Percentiles rank a stretch among this genome's conserved stretches.
phyloP scores from a whole-genome alignment of 2,797 vertebrate species.

The Pseudomugil gertrudae region DNA sequence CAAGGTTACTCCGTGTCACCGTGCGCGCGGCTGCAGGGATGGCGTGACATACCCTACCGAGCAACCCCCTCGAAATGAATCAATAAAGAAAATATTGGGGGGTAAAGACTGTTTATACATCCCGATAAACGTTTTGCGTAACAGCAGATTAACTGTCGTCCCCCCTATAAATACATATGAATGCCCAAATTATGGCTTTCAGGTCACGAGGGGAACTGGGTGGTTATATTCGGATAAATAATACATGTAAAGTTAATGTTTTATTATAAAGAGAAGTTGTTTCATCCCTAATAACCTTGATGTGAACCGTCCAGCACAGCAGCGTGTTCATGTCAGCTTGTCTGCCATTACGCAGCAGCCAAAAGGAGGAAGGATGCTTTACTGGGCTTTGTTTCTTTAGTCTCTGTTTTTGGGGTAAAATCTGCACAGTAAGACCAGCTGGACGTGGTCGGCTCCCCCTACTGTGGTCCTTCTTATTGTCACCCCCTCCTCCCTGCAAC shows the following conservation, averaged over 20 bases:
- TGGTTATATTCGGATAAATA: not conserved
- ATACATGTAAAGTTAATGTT: not conserved
- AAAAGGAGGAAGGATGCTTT: constrained; percentile 51
- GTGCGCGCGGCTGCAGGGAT: constrained; percentile 52
- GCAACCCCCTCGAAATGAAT: constrained; percentile 6
- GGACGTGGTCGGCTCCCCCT: constrained; percentile 42
- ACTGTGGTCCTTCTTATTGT: constrained; percentile 48
- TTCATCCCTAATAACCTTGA: constrained; percentile 47
- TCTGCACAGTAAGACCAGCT: constrained; percentile 35
- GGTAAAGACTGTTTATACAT: not conserved
- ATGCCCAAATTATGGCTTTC: not conserved
- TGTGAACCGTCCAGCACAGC: constrained; percentile 28
- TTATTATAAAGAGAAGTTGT: not conserved
- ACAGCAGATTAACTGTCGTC: not conserved
- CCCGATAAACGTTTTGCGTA: not conserved
- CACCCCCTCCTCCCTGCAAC: not conserved
- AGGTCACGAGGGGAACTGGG: no score
- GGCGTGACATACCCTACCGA: constrained; percentile 37
- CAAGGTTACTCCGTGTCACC: constrained; percentile 64
- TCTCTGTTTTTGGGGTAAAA: constrained; percentile 13
- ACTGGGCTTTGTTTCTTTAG: constrained; percentile 21
- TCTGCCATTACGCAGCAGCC: constrained; percentile 63
- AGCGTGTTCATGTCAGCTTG: constrained; percentile 23
- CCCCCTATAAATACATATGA: not conserved
- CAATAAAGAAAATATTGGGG: not conserved